Conservation (phyloP, 2,797 vertebrate genomes). For the Clarias pachynema region DNA sequence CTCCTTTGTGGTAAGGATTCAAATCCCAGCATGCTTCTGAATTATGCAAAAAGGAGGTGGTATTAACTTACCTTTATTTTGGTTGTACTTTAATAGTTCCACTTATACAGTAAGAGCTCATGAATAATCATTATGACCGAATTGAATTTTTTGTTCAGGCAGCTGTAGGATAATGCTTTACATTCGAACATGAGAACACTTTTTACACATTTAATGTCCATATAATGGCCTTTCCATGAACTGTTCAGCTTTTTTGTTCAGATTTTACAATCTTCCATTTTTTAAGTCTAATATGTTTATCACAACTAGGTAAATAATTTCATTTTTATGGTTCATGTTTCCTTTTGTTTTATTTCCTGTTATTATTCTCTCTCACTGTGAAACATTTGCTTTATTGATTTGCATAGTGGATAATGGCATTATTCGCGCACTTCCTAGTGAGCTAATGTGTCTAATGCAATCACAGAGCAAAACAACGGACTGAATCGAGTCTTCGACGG, state of each 20-base stretch:
- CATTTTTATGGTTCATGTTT: not conserved
- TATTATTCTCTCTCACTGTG: constrained; percentile 16
- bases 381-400: constrained; percentile 16
- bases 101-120: constrained; percentile 28
- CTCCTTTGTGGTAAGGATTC: constrained; percentile 88
- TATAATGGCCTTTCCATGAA: not conserved
- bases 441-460: constrained; percentile 28
- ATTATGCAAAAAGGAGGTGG: constrained; percentile 34
- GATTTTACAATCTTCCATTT: not conserved
- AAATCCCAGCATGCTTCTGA: constrained; percentile 37
- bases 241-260: constrained; percentile 4
- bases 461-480: constrained; percentile 28
- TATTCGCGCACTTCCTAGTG: constrained; percentile 34
- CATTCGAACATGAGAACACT: not conserved
- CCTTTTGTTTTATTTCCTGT: constrained; percentile 2
- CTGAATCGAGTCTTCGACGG: not conserved
- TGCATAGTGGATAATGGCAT: constrained; percentile 30
- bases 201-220: not conserved
- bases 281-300: not conserved
- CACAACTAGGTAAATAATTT: constrained; percentile 43
- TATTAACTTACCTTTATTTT: constrained; percentile 34
- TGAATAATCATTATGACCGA: constrained; percentile 36
- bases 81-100: constrained; percentile 42
- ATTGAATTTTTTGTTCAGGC: constrained; percentile 25
- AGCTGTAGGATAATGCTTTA: not conserved